Conservation (phyloP, 2,797 vertebrate genomes). For the Cetoscarus ocellatus region DNA sequence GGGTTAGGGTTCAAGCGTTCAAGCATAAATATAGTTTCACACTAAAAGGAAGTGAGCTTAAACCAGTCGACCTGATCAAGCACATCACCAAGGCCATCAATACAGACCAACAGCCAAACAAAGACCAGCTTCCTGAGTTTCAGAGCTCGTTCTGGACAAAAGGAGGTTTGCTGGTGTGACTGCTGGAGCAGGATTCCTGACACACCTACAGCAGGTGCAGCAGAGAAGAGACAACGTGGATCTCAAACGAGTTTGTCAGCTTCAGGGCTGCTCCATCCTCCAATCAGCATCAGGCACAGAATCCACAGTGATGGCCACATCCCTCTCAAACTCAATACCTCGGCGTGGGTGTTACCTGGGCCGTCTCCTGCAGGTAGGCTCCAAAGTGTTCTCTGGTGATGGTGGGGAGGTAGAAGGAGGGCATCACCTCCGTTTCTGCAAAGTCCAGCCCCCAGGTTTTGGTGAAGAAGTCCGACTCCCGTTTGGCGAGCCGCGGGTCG, state of each 20-base stretch:
- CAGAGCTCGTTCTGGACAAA: neutral
- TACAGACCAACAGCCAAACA: neutral
- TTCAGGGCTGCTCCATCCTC: neutral
- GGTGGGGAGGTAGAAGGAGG: slow-evolving; percentile 94
- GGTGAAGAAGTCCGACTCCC: slow-evolving; percentile 99
- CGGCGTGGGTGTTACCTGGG: slow-evolving; percentile 85
- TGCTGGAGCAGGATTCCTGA: slow-evolving; percentile 15
- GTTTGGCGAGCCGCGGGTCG: slow-evolving; percentile 96
- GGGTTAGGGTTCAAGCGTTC: too few species aligned
- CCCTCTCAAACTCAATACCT: slow-evolving; percentile 12
- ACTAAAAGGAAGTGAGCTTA: too few species aligned
- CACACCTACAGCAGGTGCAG: neutral
- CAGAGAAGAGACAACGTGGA: neutral
- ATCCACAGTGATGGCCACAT: neutral
- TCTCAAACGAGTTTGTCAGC: neutral
- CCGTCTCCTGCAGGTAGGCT: slow-evolving; percentile 90
- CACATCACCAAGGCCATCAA: neutral
- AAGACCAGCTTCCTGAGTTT: neutral
- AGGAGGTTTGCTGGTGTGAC: neutral
- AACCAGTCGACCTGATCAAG: too few species aligned
- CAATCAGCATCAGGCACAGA: neutral
- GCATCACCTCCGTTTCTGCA: slow-evolving; percentile 92
- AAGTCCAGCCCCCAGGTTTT: slow-evolving; percentile 99
- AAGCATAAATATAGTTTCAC: too few species aligned
- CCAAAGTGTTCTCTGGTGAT: slow-evolving; percentile 94